phyloP scores from a whole-genome alignment of 2,888 invertebrate genomes.

The Limnephilus marmoratus region DNA sequence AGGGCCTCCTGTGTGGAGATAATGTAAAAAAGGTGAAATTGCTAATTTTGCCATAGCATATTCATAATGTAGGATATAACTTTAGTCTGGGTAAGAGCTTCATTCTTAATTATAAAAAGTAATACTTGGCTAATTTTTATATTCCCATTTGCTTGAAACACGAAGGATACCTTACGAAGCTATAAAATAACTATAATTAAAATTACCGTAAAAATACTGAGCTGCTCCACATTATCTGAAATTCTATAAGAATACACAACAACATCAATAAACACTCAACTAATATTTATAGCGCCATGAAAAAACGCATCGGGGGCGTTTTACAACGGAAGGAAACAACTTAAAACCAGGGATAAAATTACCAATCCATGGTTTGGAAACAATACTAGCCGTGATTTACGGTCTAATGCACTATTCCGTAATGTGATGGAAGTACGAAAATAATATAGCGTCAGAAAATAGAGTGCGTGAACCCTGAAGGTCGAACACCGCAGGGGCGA shows the following conservation, averaged over 20 bases:
- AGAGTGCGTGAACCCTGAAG: constrained; percentile 46
- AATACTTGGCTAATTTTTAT: too few relatives aligned
- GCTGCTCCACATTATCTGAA: neutral
- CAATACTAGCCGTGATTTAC: neutral
- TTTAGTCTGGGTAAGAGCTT: too few relatives aligned
- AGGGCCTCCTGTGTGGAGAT: too few relatives aligned
- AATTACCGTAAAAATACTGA: neutral
- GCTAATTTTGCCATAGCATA: too few relatives aligned
- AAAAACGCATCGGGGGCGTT: neutral
- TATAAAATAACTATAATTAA: neutral
- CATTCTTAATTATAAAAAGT: too few relatives aligned
- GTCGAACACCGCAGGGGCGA: constrained; percentile 38
- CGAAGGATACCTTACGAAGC: neutral
- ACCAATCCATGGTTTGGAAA: neutral
- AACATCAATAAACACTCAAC: too few relatives aligned
- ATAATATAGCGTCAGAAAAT: constrained; percentile 7
- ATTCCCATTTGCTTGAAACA: too few relatives aligned
- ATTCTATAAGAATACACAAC: neutral
- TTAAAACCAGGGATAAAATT: neutral
- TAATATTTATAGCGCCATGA: neutral
- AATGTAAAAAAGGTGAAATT: too few relatives aligned
- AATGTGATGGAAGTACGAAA: constrained; percentile 19
- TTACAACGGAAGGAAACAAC: neutral
- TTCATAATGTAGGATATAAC: too few relatives aligned
- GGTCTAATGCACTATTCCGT: constrained; percentile 20